A percentile compares a stretch with the other conserved stretches of the same genome.
phyloP scores from a whole-genome alignment of 2,113 vertebrate species.

The Corythornis cristatus region DNA sequence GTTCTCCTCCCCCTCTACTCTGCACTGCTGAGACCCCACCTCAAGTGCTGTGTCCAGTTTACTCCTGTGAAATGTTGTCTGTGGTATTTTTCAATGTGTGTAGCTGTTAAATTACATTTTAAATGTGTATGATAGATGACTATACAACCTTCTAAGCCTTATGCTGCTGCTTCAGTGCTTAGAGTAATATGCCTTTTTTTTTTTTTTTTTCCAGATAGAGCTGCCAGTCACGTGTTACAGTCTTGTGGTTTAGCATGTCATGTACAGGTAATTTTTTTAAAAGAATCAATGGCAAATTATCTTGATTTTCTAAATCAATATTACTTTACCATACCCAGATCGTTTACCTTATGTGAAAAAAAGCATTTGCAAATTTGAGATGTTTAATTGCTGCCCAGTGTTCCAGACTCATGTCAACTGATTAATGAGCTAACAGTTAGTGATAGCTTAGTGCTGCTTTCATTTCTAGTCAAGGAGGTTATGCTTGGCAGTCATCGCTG shows the following conservation, averaged over 20 bases:
- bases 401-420: background rate
- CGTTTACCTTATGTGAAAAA: background rate
- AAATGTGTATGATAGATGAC: background rate
- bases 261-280: background rate
- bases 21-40: too few species aligned
- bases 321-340: background rate
- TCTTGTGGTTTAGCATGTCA: background rate
- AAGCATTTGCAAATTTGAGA: background rate
- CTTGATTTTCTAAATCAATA: background rate
- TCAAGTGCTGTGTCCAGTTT: too few species aligned
- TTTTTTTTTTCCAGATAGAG: background rate
- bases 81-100: background rate
- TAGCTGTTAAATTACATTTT: background rate
- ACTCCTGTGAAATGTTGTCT: background rate
- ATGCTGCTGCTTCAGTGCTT: background rate
- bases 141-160: background rate
- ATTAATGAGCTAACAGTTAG: background rate
- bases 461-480: conserved; percentile 4
- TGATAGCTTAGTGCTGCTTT: background rate
- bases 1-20: too few species aligned
- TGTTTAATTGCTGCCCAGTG: background rate
- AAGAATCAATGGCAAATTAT: background rate
- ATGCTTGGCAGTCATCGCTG: background rate
- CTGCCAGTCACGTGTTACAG: background rate
- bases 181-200: background rate